Evolutionary conservation across 2,888 invertebrate genomes (phyloP), one percentile per base, ranked within the genome.

Genomic region (Drosophila sordidula): DNA sequence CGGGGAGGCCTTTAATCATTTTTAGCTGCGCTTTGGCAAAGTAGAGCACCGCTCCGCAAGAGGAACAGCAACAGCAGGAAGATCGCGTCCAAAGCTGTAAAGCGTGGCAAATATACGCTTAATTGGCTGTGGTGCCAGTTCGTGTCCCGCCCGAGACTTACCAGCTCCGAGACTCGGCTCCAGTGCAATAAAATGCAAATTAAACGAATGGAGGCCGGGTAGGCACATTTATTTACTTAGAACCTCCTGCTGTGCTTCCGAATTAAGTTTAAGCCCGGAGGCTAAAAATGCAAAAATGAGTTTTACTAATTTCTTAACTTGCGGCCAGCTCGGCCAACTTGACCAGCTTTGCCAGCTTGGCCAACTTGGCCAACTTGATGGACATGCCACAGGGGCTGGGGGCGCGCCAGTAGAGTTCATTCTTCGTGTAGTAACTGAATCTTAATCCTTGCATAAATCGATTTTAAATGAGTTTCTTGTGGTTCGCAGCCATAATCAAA

Each of bases 211-310:
- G 82, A 82, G 78, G 78, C 75, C 49, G 66, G 86, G 76, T 80
- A 83, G 87, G 89, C 90, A 89, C 89, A 90, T 90, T 84, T 92
- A 91, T 91, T 91, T 92, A 92, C 92, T 92, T 91, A 91, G 92
- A 91, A 94, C 94, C 94, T 93, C 94, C 94, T 94, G 94, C 94
- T 94, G 94, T 93, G 94, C 94, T 94, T 94, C 94, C 94, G 94
- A 94, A 94, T 94, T 94, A 94, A 94, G 94, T 94, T 94, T 94
- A 94, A 94, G 94, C 94, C 94, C 94, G 93, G 93, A 93, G 94
- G 94, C 94, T 94, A 94, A 94, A 88, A 84, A 94, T 93, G 88
- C 94, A 90, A 92, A 75, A 92, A 92, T 92, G 92, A 91, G 91
- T 91, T 92, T 92, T 91, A 87, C 91, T 91, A 91, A 92, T 92